Conservation (phyloP, 2,113 vertebrate genomes). For the Tragelaphus strepsiceros region DNA sequence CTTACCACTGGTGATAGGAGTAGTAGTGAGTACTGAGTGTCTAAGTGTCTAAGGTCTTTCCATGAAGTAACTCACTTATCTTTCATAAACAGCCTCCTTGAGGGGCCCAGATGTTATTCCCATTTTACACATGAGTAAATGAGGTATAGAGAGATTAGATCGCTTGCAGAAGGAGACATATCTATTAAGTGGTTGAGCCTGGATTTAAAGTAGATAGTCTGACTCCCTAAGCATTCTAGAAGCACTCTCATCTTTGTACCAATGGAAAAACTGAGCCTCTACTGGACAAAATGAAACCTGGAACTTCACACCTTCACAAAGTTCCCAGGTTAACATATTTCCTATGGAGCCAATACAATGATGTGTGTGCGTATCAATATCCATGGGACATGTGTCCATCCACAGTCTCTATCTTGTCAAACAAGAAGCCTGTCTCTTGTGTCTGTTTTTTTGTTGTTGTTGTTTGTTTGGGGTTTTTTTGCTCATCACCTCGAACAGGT, state of each 20-base stretch:
- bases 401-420: background rate
- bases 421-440: background rate
- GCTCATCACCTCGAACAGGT: background rate
- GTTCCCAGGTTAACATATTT: background rate
- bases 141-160: background rate
- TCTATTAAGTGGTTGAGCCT: background rate
- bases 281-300: background rate
- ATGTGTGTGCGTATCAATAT: fast-evolving
- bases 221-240: background rate
- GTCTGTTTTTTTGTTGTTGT: background rate
- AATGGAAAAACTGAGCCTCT: background rate
- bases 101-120: background rate
- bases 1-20: background rate
- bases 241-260: background rate
- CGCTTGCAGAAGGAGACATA: background rate
- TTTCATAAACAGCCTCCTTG: background rate
- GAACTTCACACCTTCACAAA: background rate
- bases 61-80: background rate
- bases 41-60: background rate
- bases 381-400: background rate
- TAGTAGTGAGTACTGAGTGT: background rate
- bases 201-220: background rate
- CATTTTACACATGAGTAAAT: background rate
- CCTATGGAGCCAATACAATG: background rate
- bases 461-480: background rate